Conservation (phyloP, 2,113 vertebrate genomes). For the Trochalopteron elliotii region DNA sequence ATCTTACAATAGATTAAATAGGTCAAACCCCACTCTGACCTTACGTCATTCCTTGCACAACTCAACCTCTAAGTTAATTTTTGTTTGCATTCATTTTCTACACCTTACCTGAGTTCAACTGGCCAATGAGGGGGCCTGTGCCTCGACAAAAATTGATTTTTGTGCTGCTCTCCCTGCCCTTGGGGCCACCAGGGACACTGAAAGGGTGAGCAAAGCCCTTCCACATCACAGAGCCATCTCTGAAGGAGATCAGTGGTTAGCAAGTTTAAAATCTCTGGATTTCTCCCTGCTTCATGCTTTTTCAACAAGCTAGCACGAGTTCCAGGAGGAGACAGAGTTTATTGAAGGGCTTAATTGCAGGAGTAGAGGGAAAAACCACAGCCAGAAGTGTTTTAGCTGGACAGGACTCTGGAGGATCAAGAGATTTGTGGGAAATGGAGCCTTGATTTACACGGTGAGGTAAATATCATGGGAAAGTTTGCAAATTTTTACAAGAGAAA, state of each 20-base stretch:
- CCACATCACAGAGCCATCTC: neutral
- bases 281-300: neutral
- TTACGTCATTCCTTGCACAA: neutral
- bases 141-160: rapidly evolving
- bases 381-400: neutral
- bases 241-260: neutral
- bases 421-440: neutral
- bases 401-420: neutral
- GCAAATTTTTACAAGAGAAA: neutral
- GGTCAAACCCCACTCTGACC: neutral
- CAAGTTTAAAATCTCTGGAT: neutral
- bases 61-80: neutral
- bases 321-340: neutral
- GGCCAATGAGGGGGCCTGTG: rapidly evolving
- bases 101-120: rapidly evolving
- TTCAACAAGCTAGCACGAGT: neutral
- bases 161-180: neutral
- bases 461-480: neutral
- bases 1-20: neutral
- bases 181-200: neutral
- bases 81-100: neutral
- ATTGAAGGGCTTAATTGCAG: neutral
- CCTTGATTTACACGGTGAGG: neutral
- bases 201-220: neutral
- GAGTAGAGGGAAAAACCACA: neutral